phyloP scores from a whole-genome alignment of 2,888 invertebrate species.

The Metacarcinus magister region DNA sequence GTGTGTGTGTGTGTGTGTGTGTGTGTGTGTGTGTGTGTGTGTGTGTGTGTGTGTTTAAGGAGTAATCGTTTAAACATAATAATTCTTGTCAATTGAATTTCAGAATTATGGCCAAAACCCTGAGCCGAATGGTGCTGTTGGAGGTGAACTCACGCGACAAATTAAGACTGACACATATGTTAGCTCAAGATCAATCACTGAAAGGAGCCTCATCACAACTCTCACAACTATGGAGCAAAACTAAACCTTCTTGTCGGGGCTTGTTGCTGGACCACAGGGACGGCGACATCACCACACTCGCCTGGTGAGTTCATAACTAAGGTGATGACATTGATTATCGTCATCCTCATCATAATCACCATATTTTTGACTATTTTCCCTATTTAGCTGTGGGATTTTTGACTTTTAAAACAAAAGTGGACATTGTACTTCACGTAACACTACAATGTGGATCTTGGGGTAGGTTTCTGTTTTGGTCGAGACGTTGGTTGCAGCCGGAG shows the following conservation, averaged over 20 bases:
- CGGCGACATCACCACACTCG: not conserved
- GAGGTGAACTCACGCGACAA: not conserved
- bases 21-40: not conserved
- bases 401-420: too few relatives aligned
- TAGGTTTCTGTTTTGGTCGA: not conserved
- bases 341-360: too few relatives aligned
- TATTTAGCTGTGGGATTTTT: too few relatives aligned
- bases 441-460: not conserved
- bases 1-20: not conserved
- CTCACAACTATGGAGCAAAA: not conserved
- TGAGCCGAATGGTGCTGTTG: not conserved
- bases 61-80: not conserved
- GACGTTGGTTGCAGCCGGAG: not conserved
- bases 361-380: too few relatives aligned
- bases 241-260: not conserved
- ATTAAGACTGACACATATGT: not conserved
- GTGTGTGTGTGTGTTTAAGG: not conserved
- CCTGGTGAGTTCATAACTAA: not conserved
- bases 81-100: not conserved
- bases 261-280: not conserved
- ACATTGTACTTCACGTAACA: not conserved
- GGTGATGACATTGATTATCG: not conserved
- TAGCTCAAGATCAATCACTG: not conserved
- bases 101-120: not conserved
- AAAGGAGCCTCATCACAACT: not conserved